Conservation (phyloP, 2,797 vertebrate genomes). For the Octomys mimax region DNA sequence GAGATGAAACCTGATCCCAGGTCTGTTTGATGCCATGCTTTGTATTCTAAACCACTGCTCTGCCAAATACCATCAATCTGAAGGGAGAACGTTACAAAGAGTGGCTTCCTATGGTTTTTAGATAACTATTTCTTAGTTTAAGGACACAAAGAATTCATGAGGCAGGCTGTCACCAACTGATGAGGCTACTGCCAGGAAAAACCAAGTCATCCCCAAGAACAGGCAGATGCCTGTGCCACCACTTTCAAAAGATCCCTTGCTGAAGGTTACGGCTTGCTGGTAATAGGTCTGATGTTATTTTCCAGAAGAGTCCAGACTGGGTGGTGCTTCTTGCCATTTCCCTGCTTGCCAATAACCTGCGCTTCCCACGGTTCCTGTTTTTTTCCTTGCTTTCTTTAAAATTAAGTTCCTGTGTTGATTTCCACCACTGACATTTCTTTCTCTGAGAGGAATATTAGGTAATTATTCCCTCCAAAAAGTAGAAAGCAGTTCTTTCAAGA, state of each 20-base stretch:
- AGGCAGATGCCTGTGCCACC: neutral
- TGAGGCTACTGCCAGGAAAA: neutral
- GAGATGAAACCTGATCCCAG: neutral
- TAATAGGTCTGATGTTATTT: neutral
- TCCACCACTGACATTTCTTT: neutral
- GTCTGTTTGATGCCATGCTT: neutral
- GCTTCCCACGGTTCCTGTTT: neutral
- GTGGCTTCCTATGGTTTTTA: neutral
- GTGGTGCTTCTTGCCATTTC: neutral
- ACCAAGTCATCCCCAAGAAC: neutral
- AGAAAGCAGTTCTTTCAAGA: constrained; percentile 11
- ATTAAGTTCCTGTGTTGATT: neutral
- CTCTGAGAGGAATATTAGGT: neutral
- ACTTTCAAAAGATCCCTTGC: neutral
- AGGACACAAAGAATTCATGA: neutral
- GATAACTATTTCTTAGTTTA: constrained; percentile 36
- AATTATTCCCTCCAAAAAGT: neutral
- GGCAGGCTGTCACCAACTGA: neutral
- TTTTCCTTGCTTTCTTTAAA: neutral
- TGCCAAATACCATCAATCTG: neutral
- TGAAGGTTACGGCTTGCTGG: neutral
- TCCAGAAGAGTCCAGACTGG: neutral
- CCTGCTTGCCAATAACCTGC: neutral
- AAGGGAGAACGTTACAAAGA: neutral
- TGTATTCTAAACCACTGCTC: neutral